These are phyloP conservation scores for Solenopsis invicta DNA, from an alignment of 1,140 invertebrate genomes.

Conservation along the genomic window DNA sequence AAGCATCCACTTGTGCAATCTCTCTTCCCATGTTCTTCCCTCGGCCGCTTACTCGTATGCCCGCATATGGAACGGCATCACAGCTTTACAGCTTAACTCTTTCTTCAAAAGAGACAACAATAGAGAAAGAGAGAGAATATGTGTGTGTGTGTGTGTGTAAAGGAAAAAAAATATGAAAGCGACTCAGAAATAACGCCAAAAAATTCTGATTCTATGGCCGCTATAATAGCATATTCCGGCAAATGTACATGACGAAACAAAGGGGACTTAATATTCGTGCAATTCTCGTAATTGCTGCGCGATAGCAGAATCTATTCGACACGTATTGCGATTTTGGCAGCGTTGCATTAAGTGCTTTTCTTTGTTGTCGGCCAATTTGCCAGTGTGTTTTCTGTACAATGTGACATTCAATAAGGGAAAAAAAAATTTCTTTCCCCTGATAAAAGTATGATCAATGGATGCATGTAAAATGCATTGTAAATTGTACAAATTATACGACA, in stretches of 20 bases:
- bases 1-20: constrained; percentile 67
- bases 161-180: background rate
- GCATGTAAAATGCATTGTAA: background rate
- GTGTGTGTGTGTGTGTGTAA: background rate
- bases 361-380: background rate
- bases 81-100: constrained; percentile 24
- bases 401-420: constrained; percentile 4
- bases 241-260: background rate
- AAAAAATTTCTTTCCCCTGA: background rate
- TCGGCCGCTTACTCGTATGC: background rate
- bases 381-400: background rate
- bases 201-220: background rate
- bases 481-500: background rate
- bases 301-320: background rate
- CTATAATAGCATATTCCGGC: constrained; percentile 18
- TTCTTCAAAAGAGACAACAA: background rate
- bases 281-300: constrained; percentile 33
- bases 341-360: background rate
- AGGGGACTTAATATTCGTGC: constrained; percentile 5
- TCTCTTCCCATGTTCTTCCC: constrained; percentile 16
- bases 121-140: background rate
- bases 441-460: constrained; percentile 31
- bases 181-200: constrained; percentile 30
- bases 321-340: constrained; percentile 1
- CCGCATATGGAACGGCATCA: background rate